These are phyloP conservation scores for Ivindomyrus marchei DNA, from an alignment of 2,113 vertebrate genomes.

Conservation along the genomic window DNA sequence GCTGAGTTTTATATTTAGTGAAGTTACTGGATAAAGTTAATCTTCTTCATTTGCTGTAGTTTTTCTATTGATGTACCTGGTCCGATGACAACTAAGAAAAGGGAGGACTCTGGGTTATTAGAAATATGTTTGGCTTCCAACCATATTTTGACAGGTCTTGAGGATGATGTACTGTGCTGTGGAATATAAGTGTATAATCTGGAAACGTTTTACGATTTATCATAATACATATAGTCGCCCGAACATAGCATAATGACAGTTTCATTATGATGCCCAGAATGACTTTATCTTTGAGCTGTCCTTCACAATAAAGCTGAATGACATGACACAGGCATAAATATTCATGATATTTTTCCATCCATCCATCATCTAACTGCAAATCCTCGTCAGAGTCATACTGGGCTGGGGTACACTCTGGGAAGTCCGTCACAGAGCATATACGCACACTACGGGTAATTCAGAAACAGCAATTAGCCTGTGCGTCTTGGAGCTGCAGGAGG, in stretches of 20 bases:
- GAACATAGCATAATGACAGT: neutral
- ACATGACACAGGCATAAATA: neutral
- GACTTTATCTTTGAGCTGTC: neutral
- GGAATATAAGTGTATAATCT: neutral
- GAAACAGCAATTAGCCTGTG: neutral
- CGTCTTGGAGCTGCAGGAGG: neutral
- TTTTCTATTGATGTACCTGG: neutral
- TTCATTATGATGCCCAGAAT: neutral
- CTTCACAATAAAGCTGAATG: slow-evolving; percentile 3
- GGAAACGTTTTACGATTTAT: neutral
- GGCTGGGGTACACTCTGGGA: neutral
- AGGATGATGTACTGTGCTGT: neutral
- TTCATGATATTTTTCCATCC: neutral
- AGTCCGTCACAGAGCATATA: neutral
- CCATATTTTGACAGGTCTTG: neutral
- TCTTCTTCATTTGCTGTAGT: neutral
- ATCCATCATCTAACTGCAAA: neutral
- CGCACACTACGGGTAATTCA: neutral
- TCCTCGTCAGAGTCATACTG: neutral
- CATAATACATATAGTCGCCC: neutral
- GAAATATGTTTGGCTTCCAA: neutral
- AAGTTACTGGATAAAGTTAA: neutral
- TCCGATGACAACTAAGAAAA: neutral
- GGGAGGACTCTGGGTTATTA: neutral
- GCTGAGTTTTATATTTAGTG: neutral